Evolutionary conservation across 2,797 vertebrate species (phyloP), one percentile per base, ranked within the genome.

Genomic region (Sylvilagus floridanus): DNA sequence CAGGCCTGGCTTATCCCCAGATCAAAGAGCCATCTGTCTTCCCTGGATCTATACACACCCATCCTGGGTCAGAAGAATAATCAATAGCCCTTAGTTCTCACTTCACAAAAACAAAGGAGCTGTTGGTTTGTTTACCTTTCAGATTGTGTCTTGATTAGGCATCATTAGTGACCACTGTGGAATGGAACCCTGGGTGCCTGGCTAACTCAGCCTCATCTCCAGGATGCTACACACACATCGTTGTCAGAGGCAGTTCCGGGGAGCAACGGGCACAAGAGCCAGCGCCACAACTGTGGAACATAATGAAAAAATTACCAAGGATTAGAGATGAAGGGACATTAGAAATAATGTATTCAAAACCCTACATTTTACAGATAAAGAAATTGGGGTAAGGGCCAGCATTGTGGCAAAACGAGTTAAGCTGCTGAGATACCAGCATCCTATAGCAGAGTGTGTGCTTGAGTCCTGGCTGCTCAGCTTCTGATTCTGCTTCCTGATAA

Each of bases 1-100:
- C 88, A 95, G 75, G 62, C 42, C 35, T 28, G 26, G 50, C 83
- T 96, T 91, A 92, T 72, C 42, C 76, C 76, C 86, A 32, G 62
- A 94, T 97, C 94, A 95, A 96, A 93, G 88, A 95, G 75, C 75
- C 54, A 95, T 96, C 92, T 52, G 52, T 95, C 94, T 95, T 91
- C 91, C 42, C 26, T 21, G 28, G 91, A 96, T 96, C 91, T 81
- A 95, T 95, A 94, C 86, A 77, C 69, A 88, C 68, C 71, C 0
- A 22, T 95, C 94, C 66, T 91, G 76, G 92, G 95, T 96, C 88
- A 73, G 85, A 71, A 82, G 91, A 69, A 91, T 75, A 84, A 95
- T 96, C 93, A 86, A 92, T 97, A 95, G 54, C 37, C 57, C 84
- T 95, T 82, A 87, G 89, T 89, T 86, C 76, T 95, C 90, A 69